Base-by-base conservation (phyloP, 1,140 invertebrate species). In the Lerema accius region DNA sequence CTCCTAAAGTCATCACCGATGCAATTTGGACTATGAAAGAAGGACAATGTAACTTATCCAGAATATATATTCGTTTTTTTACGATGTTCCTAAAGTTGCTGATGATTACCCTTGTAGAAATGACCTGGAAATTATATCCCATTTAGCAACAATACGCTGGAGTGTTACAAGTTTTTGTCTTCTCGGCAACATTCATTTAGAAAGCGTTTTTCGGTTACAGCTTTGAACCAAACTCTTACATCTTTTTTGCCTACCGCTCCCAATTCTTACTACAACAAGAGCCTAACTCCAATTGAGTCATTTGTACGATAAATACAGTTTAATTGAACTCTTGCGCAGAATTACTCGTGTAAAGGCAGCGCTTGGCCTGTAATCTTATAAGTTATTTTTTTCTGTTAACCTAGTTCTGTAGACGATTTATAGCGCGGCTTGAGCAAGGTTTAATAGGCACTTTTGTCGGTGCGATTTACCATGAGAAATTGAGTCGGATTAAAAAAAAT, bases 301-400 rank as follows among this genome's bases (percentile, higher is more conserved):
- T 56, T 55, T 26, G 14, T 56, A 56, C 40, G 53, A 56, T 56
- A 56, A 56, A 56, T 45, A 43, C 51, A 45, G 23, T 56, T 56
- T 56, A 58, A 58, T 45, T 58, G 53, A 58, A 58, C 53, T 35
- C 40, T 58, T 58, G 48, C 46, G 51, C 39, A 43, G 39, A 42
- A 32, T 58, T 16, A 43, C 23, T 37, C 11, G 19, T 11, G 39
- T 32, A 39, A 28, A 19, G n/a, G 23, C 26, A 56, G 51, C 35
- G 28, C 45, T 23, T 13, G 28, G 15, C 15, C 40, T 58, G 42
- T 58, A 58, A 58, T 58, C 53, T 58, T 19, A 19, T 43, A 32
- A 26, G 40, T 42, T 58, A 58, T 58, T 58, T 58, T 58, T 56
- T 56, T 16, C 26, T 37, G 23, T 16, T 56, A 45, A 56, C 53